Percentiles rank a stretch among this genome's conserved stretches.
Conservation (phyloP, 2,113 vertebrate genomes). For the Pseudorectes ferrugineus region DNA sequence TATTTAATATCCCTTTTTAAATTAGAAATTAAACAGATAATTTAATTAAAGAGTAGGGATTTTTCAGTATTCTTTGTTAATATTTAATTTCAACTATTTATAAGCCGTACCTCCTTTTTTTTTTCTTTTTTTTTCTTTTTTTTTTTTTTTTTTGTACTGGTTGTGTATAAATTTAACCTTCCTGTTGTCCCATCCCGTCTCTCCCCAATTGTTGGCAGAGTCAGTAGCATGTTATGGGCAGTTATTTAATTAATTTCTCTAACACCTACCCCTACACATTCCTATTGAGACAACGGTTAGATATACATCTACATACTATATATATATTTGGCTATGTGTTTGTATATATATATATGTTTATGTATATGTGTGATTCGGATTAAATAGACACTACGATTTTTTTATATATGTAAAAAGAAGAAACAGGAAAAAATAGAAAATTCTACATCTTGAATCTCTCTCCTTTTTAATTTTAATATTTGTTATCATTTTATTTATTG, state of each 20-base stretch:
- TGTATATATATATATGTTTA: constrained; percentile 76
- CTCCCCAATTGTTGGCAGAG: constrained; percentile 74
- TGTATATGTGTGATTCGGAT: constrained; percentile 85
- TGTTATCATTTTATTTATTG: constrained; percentile 88
- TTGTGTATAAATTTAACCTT: constrained; percentile 74
- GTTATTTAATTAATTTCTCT: constrained; percentile 81
- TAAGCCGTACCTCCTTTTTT: constrained; percentile 69
- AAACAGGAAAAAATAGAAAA: constrained; percentile 79
- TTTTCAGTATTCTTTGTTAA: constrained; percentile 85
- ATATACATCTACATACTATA: constrained; percentile 84
- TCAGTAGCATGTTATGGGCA: constrained; percentile 76
- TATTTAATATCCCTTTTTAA: constrained; percentile 84
- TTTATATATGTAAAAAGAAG: constrained; percentile 82
- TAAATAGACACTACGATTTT: constrained; percentile 80
- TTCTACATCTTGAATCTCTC: constrained; percentile 80
- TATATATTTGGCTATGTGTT: constrained; percentile 81
- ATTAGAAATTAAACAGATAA: constrained; percentile 85
- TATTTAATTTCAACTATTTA: constrained; percentile 86
- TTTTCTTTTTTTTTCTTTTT: not conserved
- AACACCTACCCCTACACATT: constrained; percentile 81
- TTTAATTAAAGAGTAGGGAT: constrained; percentile 84
- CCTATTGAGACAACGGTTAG: constrained; percentile 78
- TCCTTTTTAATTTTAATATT: constrained; percentile 86
- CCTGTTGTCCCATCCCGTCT: constrained; percentile 64
- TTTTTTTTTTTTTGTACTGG: constrained; percentile 66